A percentile compares a stretch with the other conserved stretches of the same genome.
Conservation (phyloP, 2,113 vertebrate species). For the Thunnus maccoyii region DNA sequence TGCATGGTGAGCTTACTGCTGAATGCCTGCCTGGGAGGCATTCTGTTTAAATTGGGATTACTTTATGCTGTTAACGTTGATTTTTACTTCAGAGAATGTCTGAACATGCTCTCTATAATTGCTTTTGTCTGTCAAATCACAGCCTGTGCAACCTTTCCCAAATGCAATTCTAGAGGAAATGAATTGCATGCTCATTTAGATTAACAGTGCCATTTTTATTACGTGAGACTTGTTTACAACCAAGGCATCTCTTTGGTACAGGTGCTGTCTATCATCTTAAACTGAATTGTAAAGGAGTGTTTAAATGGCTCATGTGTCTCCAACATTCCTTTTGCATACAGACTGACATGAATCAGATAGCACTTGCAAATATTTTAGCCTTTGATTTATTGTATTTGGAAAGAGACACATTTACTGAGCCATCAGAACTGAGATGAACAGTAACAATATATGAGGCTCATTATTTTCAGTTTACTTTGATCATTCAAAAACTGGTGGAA, state of each 20-base stretch:
- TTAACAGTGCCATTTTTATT: constrained; percentile 45
- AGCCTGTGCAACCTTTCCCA: constrained; percentile 12
- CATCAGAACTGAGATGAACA: not conserved
- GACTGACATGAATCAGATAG: constrained; percentile 7
- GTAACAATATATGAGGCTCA: not conserved
- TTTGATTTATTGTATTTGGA: not conserved
- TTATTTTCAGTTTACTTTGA: not conserved
- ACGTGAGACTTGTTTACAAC: constrained; percentile 43
- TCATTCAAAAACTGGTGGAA: too few species aligned
- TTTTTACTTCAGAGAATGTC: constrained; percentile 37
- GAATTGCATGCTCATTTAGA: constrained; percentile 26
- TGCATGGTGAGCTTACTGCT: not conserved
- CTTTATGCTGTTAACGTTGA: constrained; percentile 19
- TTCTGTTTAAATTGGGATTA: constrained; percentile 19
- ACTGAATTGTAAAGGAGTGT: not conserved
- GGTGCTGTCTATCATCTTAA: not conserved
- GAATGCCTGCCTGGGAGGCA: constrained; percentile 13
- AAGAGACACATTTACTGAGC: not conserved
- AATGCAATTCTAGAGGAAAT: constrained; percentile 46
- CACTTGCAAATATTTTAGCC: not conserved
- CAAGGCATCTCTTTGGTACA: constrained; percentile 6
- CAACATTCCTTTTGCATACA: not conserved
- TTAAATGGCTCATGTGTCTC: not conserved
- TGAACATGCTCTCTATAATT: constrained; percentile 46
- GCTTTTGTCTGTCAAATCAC: constrained; percentile 53